phyloP scores from a whole-genome alignment of 2,888 invertebrate species.

The Papilio demoleus region DNA sequence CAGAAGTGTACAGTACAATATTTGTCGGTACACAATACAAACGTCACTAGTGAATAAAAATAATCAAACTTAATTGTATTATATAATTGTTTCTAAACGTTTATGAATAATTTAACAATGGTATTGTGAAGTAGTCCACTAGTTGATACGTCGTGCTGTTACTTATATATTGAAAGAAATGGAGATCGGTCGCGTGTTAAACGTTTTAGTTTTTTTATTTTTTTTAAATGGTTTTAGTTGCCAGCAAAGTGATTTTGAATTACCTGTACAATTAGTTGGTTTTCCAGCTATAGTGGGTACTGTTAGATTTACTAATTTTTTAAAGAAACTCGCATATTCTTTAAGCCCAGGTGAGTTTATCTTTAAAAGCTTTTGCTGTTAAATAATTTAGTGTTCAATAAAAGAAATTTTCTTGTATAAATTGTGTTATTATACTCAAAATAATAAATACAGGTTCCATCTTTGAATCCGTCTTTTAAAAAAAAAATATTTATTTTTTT shows the following conservation, averaged over 20 bases:
- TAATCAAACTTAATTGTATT: slow-evolving; percentile 19
- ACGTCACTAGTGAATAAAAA: slow-evolving; percentile 37
- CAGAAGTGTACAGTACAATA: slow-evolving; percentile 44
- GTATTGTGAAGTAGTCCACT: slow-evolving; percentile 44
- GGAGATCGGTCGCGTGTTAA: slow-evolving; percentile 42
- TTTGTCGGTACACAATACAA: slow-evolving; percentile 38
- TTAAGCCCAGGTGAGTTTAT: slow-evolving; percentile 89
- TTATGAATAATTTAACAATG: too few relatives aligned
- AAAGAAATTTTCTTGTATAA: too few relatives aligned
- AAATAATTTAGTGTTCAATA: too few relatives aligned
- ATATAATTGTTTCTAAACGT: slow-evolving; percentile 30
- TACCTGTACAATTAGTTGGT: slow-evolving; percentile 93
- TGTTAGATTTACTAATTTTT: slow-evolving; percentile 90
- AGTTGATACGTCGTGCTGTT: slow-evolving; percentile 25
- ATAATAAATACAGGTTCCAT: too few relatives aligned
- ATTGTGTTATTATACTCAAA: too few relatives aligned
- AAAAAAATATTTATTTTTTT: too few relatives aligned
- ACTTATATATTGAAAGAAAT: slow-evolving; percentile 40
- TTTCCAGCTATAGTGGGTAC: slow-evolving; percentile 92
- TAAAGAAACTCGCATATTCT: slow-evolving; percentile 92
- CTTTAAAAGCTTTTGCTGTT: slow-evolving; percentile 12
- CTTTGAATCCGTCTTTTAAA: too few relatives aligned
- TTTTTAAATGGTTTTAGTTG: slow-evolving; percentile 43
- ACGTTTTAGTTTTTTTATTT: slow-evolving; percentile 39
- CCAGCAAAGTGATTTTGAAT: slow-evolving; percentile 84